Evolutionary conservation across 2,888 invertebrate species (phyloP).

Genomic region (Cantharis rufa): DNA sequence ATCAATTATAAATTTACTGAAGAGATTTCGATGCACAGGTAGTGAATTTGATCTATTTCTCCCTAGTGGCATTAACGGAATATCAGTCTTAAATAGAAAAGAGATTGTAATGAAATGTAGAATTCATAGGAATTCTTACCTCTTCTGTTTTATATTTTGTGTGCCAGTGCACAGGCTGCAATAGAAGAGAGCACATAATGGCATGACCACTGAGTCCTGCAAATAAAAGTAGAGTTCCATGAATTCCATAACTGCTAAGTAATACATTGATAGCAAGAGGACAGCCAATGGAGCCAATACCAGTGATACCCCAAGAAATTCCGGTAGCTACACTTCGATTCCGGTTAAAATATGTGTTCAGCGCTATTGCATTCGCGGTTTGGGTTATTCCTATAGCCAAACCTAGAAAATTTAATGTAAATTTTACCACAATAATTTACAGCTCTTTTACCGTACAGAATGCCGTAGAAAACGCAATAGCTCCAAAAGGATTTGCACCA

Average conservation of each 20-base stretch:
- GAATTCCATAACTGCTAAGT: too few relatives aligned
- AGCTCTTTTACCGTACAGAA: too few relatives aligned
- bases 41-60: neutral
- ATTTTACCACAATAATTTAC: too few relatives aligned
- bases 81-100: neutral
- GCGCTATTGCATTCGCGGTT: too few relatives aligned
- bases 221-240: constrained; percentile 58
- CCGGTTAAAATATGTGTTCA: constrained; percentile 37
- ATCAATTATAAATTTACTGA: neutral
- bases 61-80: neutral
- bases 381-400: constrained; percentile 20
- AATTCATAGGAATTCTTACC: constrained; percentile 31
- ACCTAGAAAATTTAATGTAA: constrained; percentile 51
- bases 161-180: constrained; percentile 79
- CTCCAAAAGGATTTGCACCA: too few relatives aligned
- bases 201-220: constrained; percentile 71
- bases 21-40: neutral
- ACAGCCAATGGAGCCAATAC: too few relatives aligned
- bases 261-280: too few relatives aligned
- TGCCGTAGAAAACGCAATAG: too few relatives aligned
- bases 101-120: too few relatives aligned
- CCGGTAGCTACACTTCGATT: too few relatives aligned
- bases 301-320: too few relatives aligned
- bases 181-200: constrained; percentile 66
- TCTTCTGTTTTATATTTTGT: constrained; percentile 52